Percentiles rank a stretch among this genome's conserved stretches.
These are phyloP conservation scores for Prunella himalayana DNA, from an alignment of 2,113 vertebrate genomes.

Conservation along the genomic window DNA sequence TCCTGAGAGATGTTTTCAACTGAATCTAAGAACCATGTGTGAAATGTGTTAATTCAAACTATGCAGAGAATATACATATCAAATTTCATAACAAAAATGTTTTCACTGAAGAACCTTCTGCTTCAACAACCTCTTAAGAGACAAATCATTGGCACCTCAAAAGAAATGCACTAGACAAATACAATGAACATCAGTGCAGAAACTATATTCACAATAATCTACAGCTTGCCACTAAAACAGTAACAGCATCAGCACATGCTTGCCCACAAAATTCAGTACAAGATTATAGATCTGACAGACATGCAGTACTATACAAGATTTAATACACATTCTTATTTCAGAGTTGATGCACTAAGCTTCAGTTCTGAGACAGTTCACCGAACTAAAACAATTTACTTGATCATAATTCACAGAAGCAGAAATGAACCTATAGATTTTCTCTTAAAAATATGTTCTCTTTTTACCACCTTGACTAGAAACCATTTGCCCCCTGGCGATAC, in stretches of 20 bases:
- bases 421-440: neutral
- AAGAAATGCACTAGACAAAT: neutral
- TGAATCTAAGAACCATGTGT: neutral
- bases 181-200: neutral
- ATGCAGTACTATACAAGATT: neutral
- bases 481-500: neutral
- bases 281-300: neutral
- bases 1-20: neutral
- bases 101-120: neutral
- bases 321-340: slow-evolving; percentile 13
- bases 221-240: neutral
- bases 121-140: neutral
- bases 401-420: neutral
- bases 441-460: neutral
- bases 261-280: neutral
- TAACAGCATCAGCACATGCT: neutral
- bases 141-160: neutral
- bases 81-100: neutral
- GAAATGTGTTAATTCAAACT: neutral
- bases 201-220: neutral
- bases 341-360: neutral
- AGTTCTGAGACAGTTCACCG: neutral
- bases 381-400: neutral
- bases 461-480: neutral
- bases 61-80: neutral